Evolutionary conservation across 2,888 invertebrate genomes (phyloP).

Genomic region (Eupithecia subfuscata): DNA sequence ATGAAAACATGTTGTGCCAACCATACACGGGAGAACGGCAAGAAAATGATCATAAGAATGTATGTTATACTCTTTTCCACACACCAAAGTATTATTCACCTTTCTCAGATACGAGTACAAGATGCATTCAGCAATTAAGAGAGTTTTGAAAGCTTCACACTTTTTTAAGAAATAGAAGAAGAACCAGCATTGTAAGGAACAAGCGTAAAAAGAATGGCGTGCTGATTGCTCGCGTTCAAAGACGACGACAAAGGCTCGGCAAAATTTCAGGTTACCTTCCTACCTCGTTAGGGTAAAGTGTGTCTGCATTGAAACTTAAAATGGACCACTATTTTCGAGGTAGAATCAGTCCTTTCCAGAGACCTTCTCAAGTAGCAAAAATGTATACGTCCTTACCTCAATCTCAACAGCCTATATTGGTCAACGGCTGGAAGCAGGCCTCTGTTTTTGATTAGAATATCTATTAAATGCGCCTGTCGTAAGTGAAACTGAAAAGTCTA

Average conservation of each 20-base stretch:
- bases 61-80: background rate
- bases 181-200: constrained; percentile 23
- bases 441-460: background rate
- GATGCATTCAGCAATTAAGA: background rate
- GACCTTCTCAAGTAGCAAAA: background rate
- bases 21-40: background rate
- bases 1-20: background rate
- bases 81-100: background rate
- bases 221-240: constrained; percentile 54
- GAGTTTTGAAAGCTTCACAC: background rate
- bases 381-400: background rate
- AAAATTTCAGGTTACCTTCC: constrained; percentile 33
- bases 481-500: constrained; percentile 26
- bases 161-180: constrained; percentile 7
- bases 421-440: too few species aligned
- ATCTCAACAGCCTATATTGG: too few species aligned
- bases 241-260: constrained; percentile 47
- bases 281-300: constrained; percentile 46
- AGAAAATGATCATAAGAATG: background rate
- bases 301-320: constrained; percentile 26
- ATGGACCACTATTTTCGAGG: background rate
- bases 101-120: background rate
- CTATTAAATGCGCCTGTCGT: background rate
- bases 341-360: background rate
- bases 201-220: constrained; percentile 53